Evolutionary conservation across 2,113 vertebrate genomes (phyloP).

Genomic region (zebrafish (Danio rerio)): DNA sequence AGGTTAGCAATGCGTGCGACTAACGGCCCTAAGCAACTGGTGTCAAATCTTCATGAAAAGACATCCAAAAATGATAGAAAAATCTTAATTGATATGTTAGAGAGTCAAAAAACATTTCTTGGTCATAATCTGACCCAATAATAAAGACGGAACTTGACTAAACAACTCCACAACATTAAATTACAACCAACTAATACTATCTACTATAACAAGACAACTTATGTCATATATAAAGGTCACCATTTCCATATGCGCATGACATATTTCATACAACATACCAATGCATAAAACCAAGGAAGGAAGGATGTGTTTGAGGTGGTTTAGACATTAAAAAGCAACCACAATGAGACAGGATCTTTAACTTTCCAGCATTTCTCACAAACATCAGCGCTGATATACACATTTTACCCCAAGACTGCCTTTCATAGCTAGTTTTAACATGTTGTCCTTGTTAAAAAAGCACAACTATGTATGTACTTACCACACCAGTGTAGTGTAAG

Average conservation of each 20-base stretch:
- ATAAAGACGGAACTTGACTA: no score
- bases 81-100: neutral
- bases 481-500: slow-evolving; percentile 35
- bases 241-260: no score
- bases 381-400: neutral
- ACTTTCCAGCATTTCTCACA: neutral
- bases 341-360: neutral
- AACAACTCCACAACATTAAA: no score
- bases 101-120: neutral
- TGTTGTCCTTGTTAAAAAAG: neutral
- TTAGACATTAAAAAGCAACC: neutral
- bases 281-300: neutral
- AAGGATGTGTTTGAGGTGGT: neutral
- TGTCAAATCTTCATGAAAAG: slow-evolving; percentile 18
- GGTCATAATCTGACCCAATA: neutral
- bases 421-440: neutral
- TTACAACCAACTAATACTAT: no score
- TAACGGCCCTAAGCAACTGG: slow-evolving; percentile 14
- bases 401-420: neutral
- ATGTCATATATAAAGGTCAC: no score
- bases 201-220: no score
- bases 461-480: slow-evolving; percentile 46
- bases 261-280: neutral
- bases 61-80: neutral
- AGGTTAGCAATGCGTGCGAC: slow-evolving; percentile 23